A percentile compares a stretch with the other conserved stretches of the same genome.
phyloP scores from a whole-genome alignment of 2,113 vertebrate species.

The Cyprinus carpio region DNA sequence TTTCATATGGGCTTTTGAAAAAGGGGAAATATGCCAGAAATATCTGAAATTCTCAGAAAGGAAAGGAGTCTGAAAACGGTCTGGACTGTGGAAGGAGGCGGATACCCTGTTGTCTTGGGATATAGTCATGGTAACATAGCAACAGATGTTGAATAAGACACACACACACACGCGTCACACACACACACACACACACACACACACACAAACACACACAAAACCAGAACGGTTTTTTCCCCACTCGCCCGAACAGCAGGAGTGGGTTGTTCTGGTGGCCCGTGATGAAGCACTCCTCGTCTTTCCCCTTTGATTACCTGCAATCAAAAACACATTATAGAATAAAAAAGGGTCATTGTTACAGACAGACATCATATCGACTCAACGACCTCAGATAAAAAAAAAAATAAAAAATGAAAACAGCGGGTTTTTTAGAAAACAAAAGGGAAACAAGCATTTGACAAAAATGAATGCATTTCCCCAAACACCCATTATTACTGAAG shows the following conservation, averaged over 20 bases:
- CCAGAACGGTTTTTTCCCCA: slow-evolving; percentile 64
- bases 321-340: slow-evolving; percentile 54
- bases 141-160: slow-evolving; percentile 74
- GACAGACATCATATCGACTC: slow-evolving; percentile 44
- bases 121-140: slow-evolving; percentile 66
- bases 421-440: background rate
- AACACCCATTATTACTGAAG: background rate
- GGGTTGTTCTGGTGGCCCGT: slow-evolving; percentile 60
- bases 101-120: slow-evolving; percentile 71
- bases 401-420: slow-evolving; percentile 32
- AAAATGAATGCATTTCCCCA: background rate
- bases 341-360: slow-evolving; percentile 44
- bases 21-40: background rate
- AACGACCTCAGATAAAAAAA: slow-evolving; percentile 27
- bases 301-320: slow-evolving; percentile 59
- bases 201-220: background rate
- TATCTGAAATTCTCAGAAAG: slow-evolving; percentile 45
- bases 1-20: background rate
- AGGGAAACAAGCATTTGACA: background rate
- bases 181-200: background rate
- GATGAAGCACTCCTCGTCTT: slow-evolving; percentile 61
- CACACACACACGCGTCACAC: too few relatives aligned
- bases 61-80: slow-evolving; percentile 46
- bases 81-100: slow-evolving; percentile 55
- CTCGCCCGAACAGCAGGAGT: slow-evolving; percentile 69